Evolutionary conservation across 2,797 vertebrate genomes (phyloP).

Genomic region (Molothrus aeneus): DNA sequence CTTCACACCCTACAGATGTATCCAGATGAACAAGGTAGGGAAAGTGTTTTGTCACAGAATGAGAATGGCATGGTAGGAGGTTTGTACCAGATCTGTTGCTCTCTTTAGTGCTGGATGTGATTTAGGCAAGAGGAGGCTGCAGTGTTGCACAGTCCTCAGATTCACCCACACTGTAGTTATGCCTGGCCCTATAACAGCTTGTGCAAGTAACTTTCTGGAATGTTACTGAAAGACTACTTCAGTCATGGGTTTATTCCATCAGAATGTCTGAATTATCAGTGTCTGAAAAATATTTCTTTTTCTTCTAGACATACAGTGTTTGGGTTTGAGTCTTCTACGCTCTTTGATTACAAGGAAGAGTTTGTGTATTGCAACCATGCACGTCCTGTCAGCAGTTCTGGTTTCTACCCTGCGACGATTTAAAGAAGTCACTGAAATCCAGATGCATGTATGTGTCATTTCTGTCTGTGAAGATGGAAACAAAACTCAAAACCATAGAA

Average conservation of each 20-base stretch:
- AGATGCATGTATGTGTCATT: conserved; percentile 80
- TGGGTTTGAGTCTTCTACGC: conserved; percentile 86
- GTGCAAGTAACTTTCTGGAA: not conserved
- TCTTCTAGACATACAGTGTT: conserved; percentile 88
- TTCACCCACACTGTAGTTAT: not conserved
- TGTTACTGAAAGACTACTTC: not conserved
- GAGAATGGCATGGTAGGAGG: not conserved
- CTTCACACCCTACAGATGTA: conserved; percentile 93
- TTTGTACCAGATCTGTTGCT: not conserved
- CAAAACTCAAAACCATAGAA: not conserved
- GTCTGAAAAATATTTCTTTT: conserved; percentile 2
- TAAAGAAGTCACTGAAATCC: conserved; percentile 83
- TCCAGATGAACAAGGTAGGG: conserved; percentile 85
- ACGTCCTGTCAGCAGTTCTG: conserved; percentile 86
- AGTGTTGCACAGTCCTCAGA: not conserved
- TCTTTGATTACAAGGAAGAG: conserved; percentile 87
- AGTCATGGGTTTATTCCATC: not conserved
- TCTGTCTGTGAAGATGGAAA: not conserved
- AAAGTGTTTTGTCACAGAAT: not conserved
- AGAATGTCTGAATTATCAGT: not conserved
- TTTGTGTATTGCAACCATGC: conserved; percentile 83
- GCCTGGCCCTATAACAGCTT: not conserved
- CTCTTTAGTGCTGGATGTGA: not conserved
- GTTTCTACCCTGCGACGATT: conserved; percentile 83
- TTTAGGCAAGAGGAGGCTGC: not conserved